Evolutionary conservation across 2,888 invertebrate genomes (phyloP).

Genomic region (Mesochorus sp.): DNA sequence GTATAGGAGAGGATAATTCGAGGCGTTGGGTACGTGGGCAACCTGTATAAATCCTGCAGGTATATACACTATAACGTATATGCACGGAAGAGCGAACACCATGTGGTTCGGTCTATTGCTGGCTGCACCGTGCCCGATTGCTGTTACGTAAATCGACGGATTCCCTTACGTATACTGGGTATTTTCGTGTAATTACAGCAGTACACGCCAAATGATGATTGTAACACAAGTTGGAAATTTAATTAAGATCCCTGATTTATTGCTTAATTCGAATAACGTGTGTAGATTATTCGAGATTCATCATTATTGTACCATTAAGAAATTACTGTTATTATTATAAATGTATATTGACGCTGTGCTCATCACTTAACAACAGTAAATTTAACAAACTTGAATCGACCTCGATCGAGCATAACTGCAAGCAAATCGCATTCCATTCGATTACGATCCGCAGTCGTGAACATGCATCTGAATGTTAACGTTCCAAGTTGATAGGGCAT

Average conservation of each 20-base stretch:
- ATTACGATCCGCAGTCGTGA: no score
- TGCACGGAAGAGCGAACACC: constrained; percentile 35
- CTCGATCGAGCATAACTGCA: no score
- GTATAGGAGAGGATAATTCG: constrained; percentile 64
- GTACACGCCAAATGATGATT: constrained; percentile 5
- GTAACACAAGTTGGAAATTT: constrained; percentile 19
- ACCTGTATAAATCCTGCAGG: constrained; percentile 50
- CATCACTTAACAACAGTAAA: no score
- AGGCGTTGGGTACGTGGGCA: constrained; percentile 53
- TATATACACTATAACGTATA: constrained; percentile 45
- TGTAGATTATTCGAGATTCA: no score
- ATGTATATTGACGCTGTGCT: no score
- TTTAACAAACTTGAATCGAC: no score
- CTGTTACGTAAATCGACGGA: constrained; percentile 38
- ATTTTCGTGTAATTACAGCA: constrained; percentile 32
- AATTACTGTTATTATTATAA: no score
- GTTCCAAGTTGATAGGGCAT: no score
- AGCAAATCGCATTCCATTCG: no score
- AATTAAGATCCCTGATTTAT: neutral
- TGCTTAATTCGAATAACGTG: neutral
- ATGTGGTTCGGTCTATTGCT: constrained; percentile 12
- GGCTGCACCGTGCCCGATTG: constrained; percentile 47
- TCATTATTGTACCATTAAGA: no score
- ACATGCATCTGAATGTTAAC: no score
- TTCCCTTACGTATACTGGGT: constrained; percentile 33